These are phyloP conservation scores for Drosophila ironensis DNA, from an alignment of 1,140 invertebrate genomes.

Conservation along the genomic window DNA sequence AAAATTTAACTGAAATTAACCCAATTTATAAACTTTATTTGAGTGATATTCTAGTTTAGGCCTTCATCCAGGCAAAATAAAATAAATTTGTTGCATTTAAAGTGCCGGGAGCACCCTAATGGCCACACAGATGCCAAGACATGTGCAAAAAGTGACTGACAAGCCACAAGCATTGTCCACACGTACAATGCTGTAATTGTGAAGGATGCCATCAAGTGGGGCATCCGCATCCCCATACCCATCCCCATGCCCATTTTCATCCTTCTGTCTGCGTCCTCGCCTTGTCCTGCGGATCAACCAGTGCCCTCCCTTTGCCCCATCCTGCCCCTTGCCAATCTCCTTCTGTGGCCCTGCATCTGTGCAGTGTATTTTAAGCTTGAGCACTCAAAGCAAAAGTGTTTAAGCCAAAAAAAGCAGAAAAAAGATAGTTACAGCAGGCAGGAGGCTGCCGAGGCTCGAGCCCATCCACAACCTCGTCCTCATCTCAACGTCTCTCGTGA, in stretches of 20 bases:
- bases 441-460: constrained; percentile 18
- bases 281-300: constrained; percentile 16
- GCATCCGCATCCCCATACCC: constrained; percentile 33
- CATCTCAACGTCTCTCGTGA: constrained; percentile 51
- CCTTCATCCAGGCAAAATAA: background rate
- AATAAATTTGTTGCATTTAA: background rate
- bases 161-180: constrained; percentile 68
- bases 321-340: constrained; percentile 6
- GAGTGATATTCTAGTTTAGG: background rate
- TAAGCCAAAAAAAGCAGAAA: constrained; percentile 56
- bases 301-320: background rate
- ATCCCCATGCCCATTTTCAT: background rate
- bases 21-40: too few species aligned
- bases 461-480: constrained; percentile 6
- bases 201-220: constrained; percentile 78
- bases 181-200: constrained; percentile 76
- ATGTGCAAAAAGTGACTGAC: constrained; percentile 56
- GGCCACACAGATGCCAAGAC: constrained; percentile 28
- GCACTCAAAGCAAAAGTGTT: constrained; percentile 70
- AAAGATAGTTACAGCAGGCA: constrained; percentile 20
- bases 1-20: too few species aligned
- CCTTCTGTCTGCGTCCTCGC: constrained; percentile 2
- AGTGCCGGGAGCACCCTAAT: constrained; percentile 1
- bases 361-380: constrained; percentile 71
- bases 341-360: constrained; percentile 19